Evolutionary conservation across 2,888 invertebrate genomes (phyloP).

Genomic region (Cantharis rufa): DNA sequence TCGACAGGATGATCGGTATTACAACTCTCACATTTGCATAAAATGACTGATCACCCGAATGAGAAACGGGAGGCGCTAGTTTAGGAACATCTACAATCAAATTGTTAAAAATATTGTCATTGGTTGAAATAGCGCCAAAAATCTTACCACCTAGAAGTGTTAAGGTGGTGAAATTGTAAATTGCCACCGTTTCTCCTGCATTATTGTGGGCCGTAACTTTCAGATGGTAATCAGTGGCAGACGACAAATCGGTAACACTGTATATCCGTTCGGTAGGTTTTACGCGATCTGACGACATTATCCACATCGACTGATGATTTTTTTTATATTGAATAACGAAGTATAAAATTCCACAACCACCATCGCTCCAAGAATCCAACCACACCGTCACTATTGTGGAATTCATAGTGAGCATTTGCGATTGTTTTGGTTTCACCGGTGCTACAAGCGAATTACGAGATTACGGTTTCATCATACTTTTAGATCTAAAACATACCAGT

Average conservation of each 20-base stretch:
- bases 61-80: conserved; percentile 68
- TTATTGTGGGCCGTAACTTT: conserved; percentile 83
- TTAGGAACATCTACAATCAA: conserved; percentile 63
- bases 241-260: conserved; percentile 76
- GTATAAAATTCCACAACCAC: conserved; percentile 84
- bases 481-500: conserved; percentile 59
- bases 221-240: conserved; percentile 75
- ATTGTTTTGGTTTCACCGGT: conserved; percentile 78
- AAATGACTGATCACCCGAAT: conserved; percentile 67
- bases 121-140: background rate
- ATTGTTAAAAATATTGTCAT: background rate
- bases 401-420: conserved; percentile 81
- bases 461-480: background rate
- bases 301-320: conserved; percentile 72
- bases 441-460: conserved; percentile 56
- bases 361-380: conserved; percentile 87
- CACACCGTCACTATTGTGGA: conserved; percentile 85
- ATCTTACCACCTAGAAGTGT: conserved; percentile 73
- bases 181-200: conserved; percentile 80
- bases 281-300: conserved; percentile 79
- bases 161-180: conserved; percentile 85
- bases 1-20: conserved; percentile 67
- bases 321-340: conserved; percentile 81
- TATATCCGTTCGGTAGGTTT: conserved; percentile 80
- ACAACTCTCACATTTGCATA: conserved; percentile 68